Conservation (phyloP, 1,140 invertebrate genomes). For the Trigoniulus corallinus region DNA sequence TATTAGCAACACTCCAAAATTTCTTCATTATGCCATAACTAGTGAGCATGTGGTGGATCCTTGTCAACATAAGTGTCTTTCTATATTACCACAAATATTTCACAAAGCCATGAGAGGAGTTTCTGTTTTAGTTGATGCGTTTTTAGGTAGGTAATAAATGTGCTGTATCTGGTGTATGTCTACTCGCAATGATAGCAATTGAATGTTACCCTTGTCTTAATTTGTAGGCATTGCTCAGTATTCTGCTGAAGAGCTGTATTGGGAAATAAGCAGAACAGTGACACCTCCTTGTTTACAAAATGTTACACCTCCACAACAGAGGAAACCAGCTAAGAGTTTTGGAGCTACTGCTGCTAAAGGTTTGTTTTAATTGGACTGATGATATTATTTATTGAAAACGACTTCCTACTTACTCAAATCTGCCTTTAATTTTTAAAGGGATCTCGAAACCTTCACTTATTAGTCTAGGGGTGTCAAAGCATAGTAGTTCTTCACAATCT, state of each 20-base stretch:
- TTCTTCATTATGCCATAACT: constrained; percentile 37
- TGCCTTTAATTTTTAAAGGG: constrained; percentile 8
- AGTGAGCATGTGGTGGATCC: constrained; percentile 48
- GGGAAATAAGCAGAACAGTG: neutral
- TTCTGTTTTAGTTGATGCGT: constrained; percentile 83
- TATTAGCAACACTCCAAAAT: constrained; percentile 69
- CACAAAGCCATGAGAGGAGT: constrained; percentile 84
- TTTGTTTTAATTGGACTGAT: constrained; percentile 11
- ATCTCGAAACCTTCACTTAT: too few species aligned
- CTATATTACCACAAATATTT: constrained; percentile 72
- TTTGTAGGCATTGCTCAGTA: constrained; percentile 3
- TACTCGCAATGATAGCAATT: neutral
- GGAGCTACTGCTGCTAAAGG: constrained; percentile 47
- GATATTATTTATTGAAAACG: too few species aligned
- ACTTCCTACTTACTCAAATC: too few species aligned
- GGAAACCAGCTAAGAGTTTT: constrained; percentile 72
- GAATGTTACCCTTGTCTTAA: neutral
- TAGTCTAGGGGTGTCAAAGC: too few species aligned
- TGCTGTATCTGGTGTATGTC: neutral
- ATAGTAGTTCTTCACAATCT: too few species aligned
- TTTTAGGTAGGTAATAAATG: constrained; percentile 76
- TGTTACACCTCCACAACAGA: constrained; percentile 53
- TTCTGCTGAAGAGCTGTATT: neutral
- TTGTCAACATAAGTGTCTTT: constrained; percentile 79
- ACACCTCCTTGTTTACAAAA: neutral